These are phyloP conservation scores for Orthonychiurus folsomi DNA, from an alignment of 2,888 invertebrate species.

Conservation along the genomic window DNA sequence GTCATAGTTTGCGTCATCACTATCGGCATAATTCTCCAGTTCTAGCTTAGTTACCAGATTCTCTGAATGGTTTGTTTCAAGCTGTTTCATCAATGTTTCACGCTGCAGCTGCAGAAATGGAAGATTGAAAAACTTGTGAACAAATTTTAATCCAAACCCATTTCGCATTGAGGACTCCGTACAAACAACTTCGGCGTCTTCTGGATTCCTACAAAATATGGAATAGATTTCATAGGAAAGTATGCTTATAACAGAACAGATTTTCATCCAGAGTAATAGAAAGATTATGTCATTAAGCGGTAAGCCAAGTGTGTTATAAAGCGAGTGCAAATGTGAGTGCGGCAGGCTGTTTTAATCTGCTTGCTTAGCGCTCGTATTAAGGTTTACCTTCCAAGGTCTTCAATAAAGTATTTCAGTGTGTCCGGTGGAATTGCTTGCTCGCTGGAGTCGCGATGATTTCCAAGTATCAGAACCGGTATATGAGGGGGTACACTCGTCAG, in stretches of 20 bases:
- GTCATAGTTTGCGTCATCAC: conserved; percentile 65
- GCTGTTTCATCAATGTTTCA: conserved; percentile 68
- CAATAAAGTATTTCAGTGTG: conserved; percentile 61
- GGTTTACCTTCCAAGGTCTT: conserved; percentile 54
- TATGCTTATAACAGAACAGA: too few species aligned
- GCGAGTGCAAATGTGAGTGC: too few species aligned
- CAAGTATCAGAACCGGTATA: conserved; percentile 71
- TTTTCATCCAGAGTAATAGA: too few species aligned
- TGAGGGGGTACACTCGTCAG: conserved; percentile 59
- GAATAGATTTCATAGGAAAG: too few species aligned
- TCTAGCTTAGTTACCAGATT: conserved; percentile 65
- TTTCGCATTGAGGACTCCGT: conserved; percentile 91
- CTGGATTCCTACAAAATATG: conserved; percentile 16
- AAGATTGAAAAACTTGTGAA: conserved; percentile 90
- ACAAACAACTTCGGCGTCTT: conserved; percentile 62
- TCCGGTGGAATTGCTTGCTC: conserved; percentile 72
- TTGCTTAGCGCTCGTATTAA: too few species aligned
- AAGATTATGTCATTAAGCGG: too few species aligned
- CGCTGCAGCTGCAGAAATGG: conserved; percentile 85
- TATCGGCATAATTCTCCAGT: conserved; percentile 62
- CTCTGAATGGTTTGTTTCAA: conserved; percentile 76
- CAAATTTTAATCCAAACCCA: conserved; percentile 81
- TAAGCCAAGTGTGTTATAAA: too few species aligned
- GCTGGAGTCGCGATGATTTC: conserved; percentile 95
- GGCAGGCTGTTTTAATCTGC: too few species aligned